phyloP scores from a whole-genome alignment of 1,140 invertebrate genomes.

The Mamestra configurata region DNA sequence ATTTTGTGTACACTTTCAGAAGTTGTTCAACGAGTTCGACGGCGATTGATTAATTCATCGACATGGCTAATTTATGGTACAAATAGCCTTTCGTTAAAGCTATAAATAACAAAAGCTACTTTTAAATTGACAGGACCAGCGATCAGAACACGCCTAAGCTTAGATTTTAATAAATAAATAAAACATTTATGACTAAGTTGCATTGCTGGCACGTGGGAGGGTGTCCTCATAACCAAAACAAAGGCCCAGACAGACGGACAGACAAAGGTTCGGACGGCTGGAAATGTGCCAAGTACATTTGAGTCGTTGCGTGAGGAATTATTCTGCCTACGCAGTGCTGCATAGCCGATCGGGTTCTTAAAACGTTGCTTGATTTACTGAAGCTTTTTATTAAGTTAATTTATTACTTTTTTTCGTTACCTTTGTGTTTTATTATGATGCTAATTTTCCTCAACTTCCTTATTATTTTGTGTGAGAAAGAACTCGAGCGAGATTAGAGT shows the following conservation, averaged over 20 bases:
- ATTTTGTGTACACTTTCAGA: slow-evolving; percentile 37
- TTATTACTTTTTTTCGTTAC: not conserved
- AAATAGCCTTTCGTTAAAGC: not conserved
- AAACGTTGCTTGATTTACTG: slow-evolving; percentile 18
- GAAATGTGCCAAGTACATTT: slow-evolving; percentile 64
- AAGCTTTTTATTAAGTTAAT: slow-evolving; percentile 4
- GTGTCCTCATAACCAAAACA: slow-evolving; percentile 26
- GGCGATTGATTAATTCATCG: slow-evolving; percentile 19
- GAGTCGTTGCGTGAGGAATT: slow-evolving; percentile 28
- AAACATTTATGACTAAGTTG: slow-evolving; percentile 33
- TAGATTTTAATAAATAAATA: not conserved
- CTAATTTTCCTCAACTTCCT: not conserved
- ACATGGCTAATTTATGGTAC: slow-evolving; percentile 20
- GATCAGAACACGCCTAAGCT: not conserved
- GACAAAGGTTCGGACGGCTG: slow-evolving; percentile 62
- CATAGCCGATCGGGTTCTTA: slow-evolving; percentile 19
- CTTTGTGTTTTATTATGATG: not conserved
- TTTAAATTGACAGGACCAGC: not conserved
- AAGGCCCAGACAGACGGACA: slow-evolving; percentile 46
- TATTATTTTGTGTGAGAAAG: not conserved
- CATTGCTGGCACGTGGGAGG: slow-evolving; percentile 11
- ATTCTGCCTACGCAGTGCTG: slow-evolving; percentile 19
- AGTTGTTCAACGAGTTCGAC: slow-evolving; percentile 14
- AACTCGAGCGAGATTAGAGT: no score
- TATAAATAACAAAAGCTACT: not conserved